A percentile compares a stretch with the other conserved stretches of the same genome.
phyloP scores from a whole-genome alignment of 2,113 vertebrate genomes.

The Talpa occidentalis region DNA sequence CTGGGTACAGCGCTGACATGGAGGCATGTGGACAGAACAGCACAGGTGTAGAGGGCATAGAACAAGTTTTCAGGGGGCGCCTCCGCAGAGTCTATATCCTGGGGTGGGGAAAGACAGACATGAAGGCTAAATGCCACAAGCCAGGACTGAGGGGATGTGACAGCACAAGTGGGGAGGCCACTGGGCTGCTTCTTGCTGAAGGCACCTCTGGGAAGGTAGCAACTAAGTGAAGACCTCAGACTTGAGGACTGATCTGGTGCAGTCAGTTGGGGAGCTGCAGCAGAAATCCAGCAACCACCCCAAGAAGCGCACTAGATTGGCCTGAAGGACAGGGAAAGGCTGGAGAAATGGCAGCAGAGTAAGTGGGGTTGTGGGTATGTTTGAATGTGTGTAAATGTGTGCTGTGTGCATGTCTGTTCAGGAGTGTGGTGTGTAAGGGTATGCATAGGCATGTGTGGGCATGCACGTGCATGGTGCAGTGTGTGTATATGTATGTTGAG shows the following conservation, averaged over 20 bases:
- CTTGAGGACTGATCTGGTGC: background rate
- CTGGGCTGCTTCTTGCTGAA: background rate
- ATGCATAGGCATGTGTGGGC: background rate
- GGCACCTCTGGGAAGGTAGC: background rate
- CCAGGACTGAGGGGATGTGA: background rate
- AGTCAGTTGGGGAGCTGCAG: background rate
- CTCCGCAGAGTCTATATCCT: background rate
- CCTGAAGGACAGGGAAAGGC: background rate
- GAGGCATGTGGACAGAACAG: background rate
- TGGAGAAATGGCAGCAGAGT: background rate
- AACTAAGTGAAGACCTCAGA: background rate
- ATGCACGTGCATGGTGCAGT: too few relatives aligned
- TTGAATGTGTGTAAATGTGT: too few relatives aligned
- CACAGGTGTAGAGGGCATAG: background rate
- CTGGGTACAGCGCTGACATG: fast-evolving
- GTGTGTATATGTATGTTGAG: too few relatives aligned
- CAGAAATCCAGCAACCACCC: too few relatives aligned
- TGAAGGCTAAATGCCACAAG: background rate
- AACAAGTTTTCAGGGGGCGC: background rate
- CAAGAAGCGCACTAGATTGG: background rate
- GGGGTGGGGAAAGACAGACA: background rate
- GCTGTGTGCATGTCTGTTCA: too few relatives aligned
- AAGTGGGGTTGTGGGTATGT: fast-evolving
- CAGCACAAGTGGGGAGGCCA: background rate
- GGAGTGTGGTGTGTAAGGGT: too few relatives aligned